These are phyloP conservation scores for Drosophila hamatofila DNA, from an alignment of 2,888 invertebrate genomes.

Conservation along the genomic window DNA sequence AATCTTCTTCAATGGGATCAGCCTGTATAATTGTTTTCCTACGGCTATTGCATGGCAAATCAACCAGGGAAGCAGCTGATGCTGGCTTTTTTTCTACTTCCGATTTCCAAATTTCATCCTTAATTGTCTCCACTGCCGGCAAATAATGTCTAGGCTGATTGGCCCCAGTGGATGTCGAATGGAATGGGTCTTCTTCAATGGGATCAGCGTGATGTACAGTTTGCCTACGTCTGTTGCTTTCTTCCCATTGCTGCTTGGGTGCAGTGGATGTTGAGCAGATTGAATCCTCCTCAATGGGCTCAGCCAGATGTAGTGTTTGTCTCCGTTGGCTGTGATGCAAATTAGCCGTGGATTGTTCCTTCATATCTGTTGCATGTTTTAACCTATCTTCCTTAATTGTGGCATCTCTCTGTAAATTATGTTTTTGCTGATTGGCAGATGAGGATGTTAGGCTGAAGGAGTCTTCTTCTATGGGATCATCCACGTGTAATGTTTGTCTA, in stretches of 20 bases:
- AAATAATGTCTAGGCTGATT: background rate
- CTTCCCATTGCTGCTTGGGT: background rate
- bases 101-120: background rate
- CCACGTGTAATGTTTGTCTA: slow-evolving; percentile 4
- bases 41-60: background rate
- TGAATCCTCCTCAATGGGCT: slow-evolving; percentile 18
- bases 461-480: slow-evolving; percentile 33
- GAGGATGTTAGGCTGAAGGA: slow-evolving; percentile 6
- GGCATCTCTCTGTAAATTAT: background rate
- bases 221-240: background rate
- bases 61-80: background rate
- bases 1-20: slow-evolving; percentile 6
- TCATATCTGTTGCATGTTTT: background rate
- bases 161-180: background rate
- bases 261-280: background rate
- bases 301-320: slow-evolving; percentile 17
- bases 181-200: slow-evolving; percentile 12
- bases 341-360: background rate
- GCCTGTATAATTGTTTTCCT: background rate
- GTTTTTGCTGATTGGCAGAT: background rate
- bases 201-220: background rate
- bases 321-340: background rate
- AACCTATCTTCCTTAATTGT: background rate
- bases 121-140: background rate
- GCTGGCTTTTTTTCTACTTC: background rate